These are phyloP conservation scores for Arnoldichthys spilopterus DNA, from an alignment of 2,797 vertebrate species.

Conservation along the genomic window DNA sequence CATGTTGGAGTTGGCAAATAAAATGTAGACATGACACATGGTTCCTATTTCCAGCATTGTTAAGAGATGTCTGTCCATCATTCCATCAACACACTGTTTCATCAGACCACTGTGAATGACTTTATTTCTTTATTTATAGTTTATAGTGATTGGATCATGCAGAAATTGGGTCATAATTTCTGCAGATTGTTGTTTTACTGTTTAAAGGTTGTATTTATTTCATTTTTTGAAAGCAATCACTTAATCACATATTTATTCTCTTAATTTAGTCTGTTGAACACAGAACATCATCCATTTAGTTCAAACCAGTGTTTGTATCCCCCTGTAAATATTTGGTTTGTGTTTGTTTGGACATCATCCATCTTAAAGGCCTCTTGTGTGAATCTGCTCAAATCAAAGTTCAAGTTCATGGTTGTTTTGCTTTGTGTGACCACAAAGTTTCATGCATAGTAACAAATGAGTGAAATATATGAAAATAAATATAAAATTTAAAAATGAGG, in stretches of 20 bases:
- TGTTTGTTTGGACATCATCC: constrained; percentile 27
- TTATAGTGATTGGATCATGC: not conserved
- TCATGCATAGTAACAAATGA: not conserved
- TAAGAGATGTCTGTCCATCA: too few species aligned
- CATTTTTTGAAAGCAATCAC: not conserved
- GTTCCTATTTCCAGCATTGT: too few species aligned
- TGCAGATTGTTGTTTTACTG: not conserved
- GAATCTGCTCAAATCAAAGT: constrained; percentile 18
- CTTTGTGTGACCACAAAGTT: not conserved
- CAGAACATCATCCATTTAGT: not conserved
- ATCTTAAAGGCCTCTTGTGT: constrained; percentile 4
- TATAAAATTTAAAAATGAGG: too few species aligned
- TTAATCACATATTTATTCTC: not conserved
- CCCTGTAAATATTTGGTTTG: constrained; percentile 36
- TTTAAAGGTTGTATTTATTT: not conserved
- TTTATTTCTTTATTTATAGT: not conserved
- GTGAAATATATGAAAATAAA: not conserved
- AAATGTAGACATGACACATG: not conserved
- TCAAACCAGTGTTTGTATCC: not conserved
- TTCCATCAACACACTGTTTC: too few species aligned
- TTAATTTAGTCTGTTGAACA: not conserved
- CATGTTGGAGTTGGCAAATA: not conserved
- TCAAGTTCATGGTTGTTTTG: not conserved
- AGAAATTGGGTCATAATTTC: too few species aligned
- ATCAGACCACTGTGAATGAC: too few species aligned